phyloP scores from a whole-genome alignment of 2,888 invertebrate genomes.

The Andricus quercusramuli region DNA sequence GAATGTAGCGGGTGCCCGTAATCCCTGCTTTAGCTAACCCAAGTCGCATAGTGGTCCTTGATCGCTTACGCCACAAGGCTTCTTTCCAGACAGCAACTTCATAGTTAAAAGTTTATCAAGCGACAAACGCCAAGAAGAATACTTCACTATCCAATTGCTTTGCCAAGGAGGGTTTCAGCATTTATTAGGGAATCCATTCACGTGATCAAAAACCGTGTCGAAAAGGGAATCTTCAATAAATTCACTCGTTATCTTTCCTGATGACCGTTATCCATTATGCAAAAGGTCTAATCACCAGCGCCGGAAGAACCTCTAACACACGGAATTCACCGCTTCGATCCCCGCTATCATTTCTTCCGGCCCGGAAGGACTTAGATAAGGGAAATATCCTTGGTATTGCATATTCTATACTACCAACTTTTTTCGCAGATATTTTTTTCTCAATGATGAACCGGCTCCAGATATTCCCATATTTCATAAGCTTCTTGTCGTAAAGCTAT shows the following conservation, averaged over 20 bases:
- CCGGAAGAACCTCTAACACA: constrained; percentile 41
- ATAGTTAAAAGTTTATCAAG: not conserved
- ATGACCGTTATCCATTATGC: constrained; percentile 57
- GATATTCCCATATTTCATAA: too few relatives aligned
- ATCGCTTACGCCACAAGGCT: constrained; percentile 44
- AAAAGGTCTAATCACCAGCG: constrained; percentile 58
- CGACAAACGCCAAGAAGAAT: not conserved
- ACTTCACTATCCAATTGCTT: not conserved
- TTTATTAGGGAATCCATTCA: not conserved
- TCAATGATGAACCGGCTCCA: too few relatives aligned
- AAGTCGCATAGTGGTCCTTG: constrained; percentile 51
- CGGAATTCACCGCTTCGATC: constrained; percentile 42
- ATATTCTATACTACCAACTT: not conserved
- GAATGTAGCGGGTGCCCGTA: constrained; percentile 45
- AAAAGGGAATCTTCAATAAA: constrained; percentile 30
- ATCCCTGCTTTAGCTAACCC: constrained; percentile 47
- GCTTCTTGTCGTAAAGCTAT: too few relatives aligned
- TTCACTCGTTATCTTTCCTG: constrained; percentile 52
- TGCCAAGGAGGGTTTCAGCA: not conserved
- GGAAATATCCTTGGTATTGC: not conserved
- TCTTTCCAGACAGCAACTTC: not conserved
- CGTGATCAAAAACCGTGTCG: constrained; percentile 5
- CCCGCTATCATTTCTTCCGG: constrained; percentile 36
- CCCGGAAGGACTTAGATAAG: constrained; percentile 52
- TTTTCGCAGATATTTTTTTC: not conserved